phyloP scores from a whole-genome alignment of 2,888 invertebrate species.

The Chrysotoxum bicinctum region DNA sequence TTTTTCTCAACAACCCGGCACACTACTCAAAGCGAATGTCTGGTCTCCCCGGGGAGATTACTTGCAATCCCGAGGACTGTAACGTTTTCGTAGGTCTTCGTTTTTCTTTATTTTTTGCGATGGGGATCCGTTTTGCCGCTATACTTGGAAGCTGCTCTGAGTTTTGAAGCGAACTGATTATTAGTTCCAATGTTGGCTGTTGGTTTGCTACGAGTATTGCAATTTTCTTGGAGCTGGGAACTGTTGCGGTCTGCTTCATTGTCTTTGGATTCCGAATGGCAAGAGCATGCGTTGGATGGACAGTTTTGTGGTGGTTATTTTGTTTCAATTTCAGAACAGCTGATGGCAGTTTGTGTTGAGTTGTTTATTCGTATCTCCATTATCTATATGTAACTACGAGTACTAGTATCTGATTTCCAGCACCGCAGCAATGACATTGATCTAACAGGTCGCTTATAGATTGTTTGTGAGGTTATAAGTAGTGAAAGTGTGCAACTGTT shows the following conservation, averaged over 20 bases:
- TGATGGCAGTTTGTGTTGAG: conserved; percentile 29
- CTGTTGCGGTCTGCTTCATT: conserved; percentile 55
- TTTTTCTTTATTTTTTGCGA: neutral
- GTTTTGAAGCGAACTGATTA: conserved; percentile 67
- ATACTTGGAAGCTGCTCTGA: conserved; percentile 31
- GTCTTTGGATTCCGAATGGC: conserved; percentile 54
- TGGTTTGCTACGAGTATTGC: conserved; percentile 32
- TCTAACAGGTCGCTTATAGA: conserved; percentile 39
- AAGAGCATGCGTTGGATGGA: conserved; percentile 72
- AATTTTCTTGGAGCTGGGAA: conserved; percentile 19
- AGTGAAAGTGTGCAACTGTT: neutral
- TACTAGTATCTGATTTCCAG: neutral
- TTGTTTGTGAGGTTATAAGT: conserved; percentile 9
- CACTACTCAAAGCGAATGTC: neutral
- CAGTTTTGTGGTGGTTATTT: conserved; percentile 31
- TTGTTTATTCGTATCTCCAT: neutral
- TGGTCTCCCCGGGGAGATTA: conserved; percentile 62
- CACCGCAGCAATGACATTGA: conserved; percentile 40
- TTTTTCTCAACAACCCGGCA: conserved; percentile 27
- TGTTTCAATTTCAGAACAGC: conserved; percentile 51
- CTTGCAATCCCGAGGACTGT: conserved; percentile 26
- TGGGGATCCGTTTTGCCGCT: conserved; percentile 4
- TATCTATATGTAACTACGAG: neutral
- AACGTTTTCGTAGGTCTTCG: conserved; percentile 65
- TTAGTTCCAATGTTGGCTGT: conserved; percentile 61